Conservation (phyloP, 2,888 invertebrate species). For the Pseudeuparius sepicola region DNA sequence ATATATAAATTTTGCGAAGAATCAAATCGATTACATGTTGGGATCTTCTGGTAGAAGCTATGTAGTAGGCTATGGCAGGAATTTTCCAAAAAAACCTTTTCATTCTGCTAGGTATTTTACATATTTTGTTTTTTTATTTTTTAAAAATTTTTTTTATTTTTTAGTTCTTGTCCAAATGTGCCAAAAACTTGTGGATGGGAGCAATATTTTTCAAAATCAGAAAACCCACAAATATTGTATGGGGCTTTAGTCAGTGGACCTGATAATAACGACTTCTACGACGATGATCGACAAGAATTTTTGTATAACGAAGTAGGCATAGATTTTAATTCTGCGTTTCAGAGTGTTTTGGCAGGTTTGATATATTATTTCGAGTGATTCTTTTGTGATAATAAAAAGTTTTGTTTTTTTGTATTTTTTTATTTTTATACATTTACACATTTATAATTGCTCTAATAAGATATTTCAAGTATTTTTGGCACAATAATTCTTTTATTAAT, state of each 20-base stretch:
- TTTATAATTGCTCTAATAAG: too few relatives aligned
- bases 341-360: conserved; percentile 43
- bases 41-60: conserved; percentile 45
- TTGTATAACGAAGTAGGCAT: conserved; percentile 47
- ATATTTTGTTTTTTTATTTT: not conserved
- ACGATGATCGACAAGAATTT: conserved; percentile 44
- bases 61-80: conserved; percentile 45
- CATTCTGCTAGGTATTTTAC: conserved; percentile 48
- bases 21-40: conserved; percentile 47
- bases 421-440: too few relatives aligned
- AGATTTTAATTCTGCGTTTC: conserved; percentile 49
- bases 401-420: too few relatives aligned
- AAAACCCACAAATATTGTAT: conserved; percentile 45
- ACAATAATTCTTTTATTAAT: too few relatives aligned
- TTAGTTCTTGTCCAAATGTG: conserved; percentile 43
- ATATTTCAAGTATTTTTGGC: too few relatives aligned
- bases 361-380: too few relatives aligned
- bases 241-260: conserved; percentile 51
- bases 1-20: conserved; percentile 42
- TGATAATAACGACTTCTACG: conserved; percentile 43
- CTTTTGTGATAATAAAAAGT: too few relatives aligned
- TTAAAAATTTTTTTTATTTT: conserved; percentile 9
- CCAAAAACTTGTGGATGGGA: conserved; percentile 44
- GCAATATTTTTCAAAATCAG: conserved; percentile 35
- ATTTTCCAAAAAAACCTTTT: conserved; percentile 44